Conservation (phyloP, 2,113 vertebrate genomes). For the Notechis scutatus region DNA sequence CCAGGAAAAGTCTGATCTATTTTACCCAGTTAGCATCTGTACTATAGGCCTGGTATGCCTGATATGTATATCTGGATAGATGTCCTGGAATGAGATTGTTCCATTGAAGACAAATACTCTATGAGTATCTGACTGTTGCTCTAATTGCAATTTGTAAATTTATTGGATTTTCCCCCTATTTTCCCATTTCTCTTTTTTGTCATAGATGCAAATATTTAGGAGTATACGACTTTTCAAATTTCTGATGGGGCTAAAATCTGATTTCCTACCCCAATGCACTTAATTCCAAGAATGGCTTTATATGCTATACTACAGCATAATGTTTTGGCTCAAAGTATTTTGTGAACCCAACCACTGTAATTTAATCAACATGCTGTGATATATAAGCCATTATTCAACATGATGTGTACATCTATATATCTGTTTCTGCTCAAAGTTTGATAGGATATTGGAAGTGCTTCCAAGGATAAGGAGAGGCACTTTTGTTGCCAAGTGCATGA, state of each 20-base stretch:
- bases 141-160: background rate
- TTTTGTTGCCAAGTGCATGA: background rate
- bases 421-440: background rate
- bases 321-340: background rate
- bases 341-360: background rate
- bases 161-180: background rate
- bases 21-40: background rate
- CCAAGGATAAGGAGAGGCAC: background rate
- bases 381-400: background rate
- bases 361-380: background rate
- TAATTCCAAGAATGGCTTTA: background rate
- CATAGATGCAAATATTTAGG: background rate
- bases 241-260: background rate
- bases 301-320: background rate
- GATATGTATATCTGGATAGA: background rate
- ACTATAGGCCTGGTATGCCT: background rate
- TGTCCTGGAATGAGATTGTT: background rate
- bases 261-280: background rate
- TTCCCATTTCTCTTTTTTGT: background rate
- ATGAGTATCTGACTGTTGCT: background rate
- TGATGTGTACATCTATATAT: background rate
- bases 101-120: background rate
- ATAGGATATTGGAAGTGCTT: background rate
- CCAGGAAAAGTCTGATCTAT: background rate
- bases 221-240: background rate